A percentile compares a stretch with the other conserved stretches of the same genome.
Evolutionary conservation across 1,140 invertebrate species (phyloP).

Genomic region (Drosophila gunungcola): DNA sequence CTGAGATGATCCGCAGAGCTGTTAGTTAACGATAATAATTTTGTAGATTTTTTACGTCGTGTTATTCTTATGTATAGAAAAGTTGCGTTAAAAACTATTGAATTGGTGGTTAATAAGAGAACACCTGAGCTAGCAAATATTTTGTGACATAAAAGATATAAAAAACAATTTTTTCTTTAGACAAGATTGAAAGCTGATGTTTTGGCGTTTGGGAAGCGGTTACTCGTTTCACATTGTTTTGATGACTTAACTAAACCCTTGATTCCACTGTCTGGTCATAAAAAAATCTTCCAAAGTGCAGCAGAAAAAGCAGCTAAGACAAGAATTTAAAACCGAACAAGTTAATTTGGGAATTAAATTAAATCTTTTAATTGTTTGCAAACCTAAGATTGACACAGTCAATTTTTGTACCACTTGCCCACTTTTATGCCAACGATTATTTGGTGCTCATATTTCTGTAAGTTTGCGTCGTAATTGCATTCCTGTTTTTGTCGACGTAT

Average conservation of each 20-base stretch:
- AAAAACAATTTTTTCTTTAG: no score
- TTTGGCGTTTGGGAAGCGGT: neutral
- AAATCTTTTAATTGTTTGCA: no score
- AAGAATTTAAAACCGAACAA: conserved; percentile 44
- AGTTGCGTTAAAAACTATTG: neutral
- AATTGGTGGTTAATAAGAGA: neutral
- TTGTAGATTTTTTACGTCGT: conserved; percentile 20
- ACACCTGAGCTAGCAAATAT: neutral
- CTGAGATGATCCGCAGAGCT: conserved; percentile 43
- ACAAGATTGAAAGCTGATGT: neutral
- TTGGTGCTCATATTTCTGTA: no score
- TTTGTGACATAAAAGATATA: no score
- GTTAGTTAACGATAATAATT: conserved; percentile 40
- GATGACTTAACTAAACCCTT: conserved; percentile 25
- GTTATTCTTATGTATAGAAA: conserved; percentile 2
- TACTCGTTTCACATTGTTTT: conserved; percentile 1
- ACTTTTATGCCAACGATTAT: no score
- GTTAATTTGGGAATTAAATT: conserved; percentile 20
- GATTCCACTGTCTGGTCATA: conserved; percentile 21
- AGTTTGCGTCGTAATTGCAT: no score
- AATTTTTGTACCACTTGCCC: no score
- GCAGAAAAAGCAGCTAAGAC: conserved; percentile 31
- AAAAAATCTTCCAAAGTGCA: conserved; percentile 54
- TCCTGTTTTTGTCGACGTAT: no score
- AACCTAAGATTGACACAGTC: no score